A percentile compares a stretch with the other conserved stretches of the same genome.
These are phyloP conservation scores for Labeo rohita DNA, from an alignment of 2,113 vertebrate genomes.

Conservation along the genomic window DNA sequence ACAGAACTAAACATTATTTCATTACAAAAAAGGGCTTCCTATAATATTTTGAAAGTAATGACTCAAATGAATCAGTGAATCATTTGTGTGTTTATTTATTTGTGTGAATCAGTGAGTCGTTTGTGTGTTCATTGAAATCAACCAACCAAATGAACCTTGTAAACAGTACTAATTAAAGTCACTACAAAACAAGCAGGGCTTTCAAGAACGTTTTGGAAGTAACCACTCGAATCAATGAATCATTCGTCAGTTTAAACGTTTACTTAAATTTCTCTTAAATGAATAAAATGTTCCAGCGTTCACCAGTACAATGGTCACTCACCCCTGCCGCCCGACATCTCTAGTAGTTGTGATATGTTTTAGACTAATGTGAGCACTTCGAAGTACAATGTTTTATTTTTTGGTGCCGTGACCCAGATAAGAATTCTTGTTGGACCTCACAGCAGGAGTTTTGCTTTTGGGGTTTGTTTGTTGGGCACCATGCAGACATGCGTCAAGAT, in stretches of 20 bases:
- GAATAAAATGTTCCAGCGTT: not conserved
- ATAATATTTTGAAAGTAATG: not conserved
- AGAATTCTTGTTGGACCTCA: not conserved
- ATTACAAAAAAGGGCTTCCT: not conserved
- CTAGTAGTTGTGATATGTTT: not conserved
- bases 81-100: not conserved
- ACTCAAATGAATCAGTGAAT: not conserved
- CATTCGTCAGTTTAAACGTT: not conserved
- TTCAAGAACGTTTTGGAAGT: not conserved
- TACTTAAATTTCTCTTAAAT: not conserved
- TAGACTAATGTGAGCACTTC: not conserved
- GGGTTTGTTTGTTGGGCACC: slow-evolving; percentile 10
- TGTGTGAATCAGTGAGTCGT: not conserved
- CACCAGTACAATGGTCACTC: not conserved
- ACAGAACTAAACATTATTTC: not conserved
- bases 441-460: slow-evolving; percentile 5
- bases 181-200: not conserved
- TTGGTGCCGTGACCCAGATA: slow-evolving; percentile 1
- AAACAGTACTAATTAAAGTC: not conserved
- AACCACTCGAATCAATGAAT: not conserved
- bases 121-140: not conserved
- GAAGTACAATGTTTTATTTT: not conserved
- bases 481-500: not conserved
- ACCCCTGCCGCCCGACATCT: not conserved
- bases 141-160: not conserved